Evolutionary conservation across 2,113 vertebrate genomes (phyloP).

Genomic region (Thunnus maccoyii): DNA sequence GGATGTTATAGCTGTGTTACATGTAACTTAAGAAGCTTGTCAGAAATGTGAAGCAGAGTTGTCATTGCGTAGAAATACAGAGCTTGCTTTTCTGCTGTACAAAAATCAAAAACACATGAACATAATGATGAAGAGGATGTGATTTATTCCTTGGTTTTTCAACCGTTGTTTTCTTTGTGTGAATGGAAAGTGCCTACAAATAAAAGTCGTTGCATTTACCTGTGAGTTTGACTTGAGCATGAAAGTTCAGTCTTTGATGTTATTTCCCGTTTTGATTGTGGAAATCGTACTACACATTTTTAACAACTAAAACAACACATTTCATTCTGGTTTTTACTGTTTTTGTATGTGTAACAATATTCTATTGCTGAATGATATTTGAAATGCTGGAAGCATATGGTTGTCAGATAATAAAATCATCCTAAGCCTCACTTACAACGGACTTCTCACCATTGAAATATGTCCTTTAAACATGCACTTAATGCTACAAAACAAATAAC

Average conservation of each 20-base stretch:
- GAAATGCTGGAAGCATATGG: too few relatives aligned
- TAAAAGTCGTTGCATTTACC: conserved; percentile 33
- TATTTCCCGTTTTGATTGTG: too few relatives aligned
- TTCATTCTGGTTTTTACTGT: too few relatives aligned
- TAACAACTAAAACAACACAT: too few relatives aligned
- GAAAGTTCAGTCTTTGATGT: not conserved
- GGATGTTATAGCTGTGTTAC: conserved; percentile 20
- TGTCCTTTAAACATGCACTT: too few relatives aligned
- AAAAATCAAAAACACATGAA: conserved; percentile 16
- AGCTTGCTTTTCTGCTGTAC: conserved; percentile 14
- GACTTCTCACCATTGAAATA: not conserved
- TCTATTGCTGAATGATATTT: too few relatives aligned
- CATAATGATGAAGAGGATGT: conserved; percentile 49
- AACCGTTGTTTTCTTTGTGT: conserved; percentile 57
- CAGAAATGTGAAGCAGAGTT: conserved; percentile 19
- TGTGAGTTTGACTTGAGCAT: not conserved
- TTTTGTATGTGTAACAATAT: too few relatives aligned
- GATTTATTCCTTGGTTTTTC: conserved; percentile 46
- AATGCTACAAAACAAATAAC: not conserved
- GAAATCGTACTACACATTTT: too few relatives aligned
- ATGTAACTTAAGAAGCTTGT: not conserved
- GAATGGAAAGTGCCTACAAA: conserved; percentile 78
- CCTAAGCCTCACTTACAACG: too few relatives aligned
- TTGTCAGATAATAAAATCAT: too few relatives aligned
- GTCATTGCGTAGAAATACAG: not conserved